Conservation (phyloP, 2,888 invertebrate genomes). For the Pseudanteris insignis region DNA sequence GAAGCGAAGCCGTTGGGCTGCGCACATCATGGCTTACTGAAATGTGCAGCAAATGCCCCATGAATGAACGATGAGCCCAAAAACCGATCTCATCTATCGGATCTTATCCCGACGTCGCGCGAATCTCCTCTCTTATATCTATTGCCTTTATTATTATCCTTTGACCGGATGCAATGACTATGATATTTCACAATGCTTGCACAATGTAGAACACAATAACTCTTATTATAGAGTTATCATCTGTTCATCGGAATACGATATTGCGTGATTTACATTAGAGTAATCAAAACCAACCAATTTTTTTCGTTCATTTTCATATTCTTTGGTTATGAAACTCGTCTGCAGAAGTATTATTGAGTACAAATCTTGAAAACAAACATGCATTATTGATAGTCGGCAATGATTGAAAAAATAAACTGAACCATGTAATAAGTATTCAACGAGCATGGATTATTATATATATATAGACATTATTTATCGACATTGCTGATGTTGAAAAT, state of each 20-base stretch:
- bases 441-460: no score
- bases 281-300: no score
- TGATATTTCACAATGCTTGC: slow-evolving; percentile 43
- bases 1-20: slow-evolving; percentile 48
- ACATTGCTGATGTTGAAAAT: no score
- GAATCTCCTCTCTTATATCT: slow-evolving; percentile 44
- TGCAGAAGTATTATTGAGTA: no score
- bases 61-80: slow-evolving; percentile 66
- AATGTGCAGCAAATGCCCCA: slow-evolving; percentile 65
- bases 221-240: slow-evolving; percentile 21
- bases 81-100: slow-evolving; percentile 51
- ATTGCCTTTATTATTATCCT: slow-evolving; percentile 54
- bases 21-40: slow-evolving; percentile 59
- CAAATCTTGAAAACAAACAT: no score
- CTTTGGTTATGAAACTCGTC: no score
- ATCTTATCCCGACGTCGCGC: slow-evolving; percentile 52
- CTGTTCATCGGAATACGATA: neutral
- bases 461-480: no score
- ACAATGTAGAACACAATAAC: slow-evolving; percentile 38
- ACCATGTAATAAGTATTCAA: no score
- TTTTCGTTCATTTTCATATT: slow-evolving; percentile 1
- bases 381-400: no score
- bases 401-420: no score
- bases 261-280: neutral
- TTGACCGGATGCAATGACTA: slow-evolving; percentile 44